phyloP scores from a whole-genome alignment of 2,797 vertebrate species.

The Rhynchotus rufescens region DNA sequence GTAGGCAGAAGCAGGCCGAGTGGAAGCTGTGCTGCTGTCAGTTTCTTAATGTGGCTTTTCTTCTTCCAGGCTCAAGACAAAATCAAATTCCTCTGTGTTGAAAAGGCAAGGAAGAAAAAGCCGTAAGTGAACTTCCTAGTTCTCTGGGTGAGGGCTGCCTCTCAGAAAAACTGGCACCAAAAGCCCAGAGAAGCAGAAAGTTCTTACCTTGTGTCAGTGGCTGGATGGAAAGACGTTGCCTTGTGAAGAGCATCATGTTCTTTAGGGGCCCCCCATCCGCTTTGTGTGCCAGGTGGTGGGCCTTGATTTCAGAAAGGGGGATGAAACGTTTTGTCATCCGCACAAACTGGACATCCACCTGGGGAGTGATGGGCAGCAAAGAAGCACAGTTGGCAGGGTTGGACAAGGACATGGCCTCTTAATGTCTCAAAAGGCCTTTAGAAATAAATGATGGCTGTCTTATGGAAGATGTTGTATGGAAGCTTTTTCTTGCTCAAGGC shows the following conservation, averaged over 20 bases:
- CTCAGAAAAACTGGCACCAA: not conserved
- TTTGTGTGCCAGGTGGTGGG: slow-evolving; percentile 87
- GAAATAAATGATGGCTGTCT: not conserved
- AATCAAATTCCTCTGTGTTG: slow-evolving; percentile 92
- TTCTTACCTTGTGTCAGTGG: slow-evolving; percentile 88
- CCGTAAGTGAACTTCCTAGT: not conserved
- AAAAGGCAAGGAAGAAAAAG: slow-evolving; percentile 31
- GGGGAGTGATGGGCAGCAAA: not conserved
- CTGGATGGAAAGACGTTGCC: slow-evolving; percentile 91
- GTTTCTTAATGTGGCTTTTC: slow-evolving; percentile 75
- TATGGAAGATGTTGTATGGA: not conserved
- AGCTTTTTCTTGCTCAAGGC: not conserved
- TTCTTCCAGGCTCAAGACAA: slow-evolving; percentile 90
- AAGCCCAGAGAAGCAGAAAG: not conserved
- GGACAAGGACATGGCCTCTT: not conserved
- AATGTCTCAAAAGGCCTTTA: rapidly evolving
- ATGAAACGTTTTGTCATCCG: slow-evolving; percentile 91
- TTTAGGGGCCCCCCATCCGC: slow-evolving; percentile 85
- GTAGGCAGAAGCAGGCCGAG: not conserved
- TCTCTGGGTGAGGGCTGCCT: not conserved
- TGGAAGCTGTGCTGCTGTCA: slow-evolving; percentile 3
- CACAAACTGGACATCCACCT: slow-evolving; percentile 95
- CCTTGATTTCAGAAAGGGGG: slow-evolving; percentile 91
- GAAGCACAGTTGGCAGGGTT: not conserved
- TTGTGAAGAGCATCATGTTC: slow-evolving; percentile 89